These are phyloP conservation scores for Drosophila colorata DNA, from an alignment of 2,888 invertebrate species.

Conservation along the genomic window DNA sequence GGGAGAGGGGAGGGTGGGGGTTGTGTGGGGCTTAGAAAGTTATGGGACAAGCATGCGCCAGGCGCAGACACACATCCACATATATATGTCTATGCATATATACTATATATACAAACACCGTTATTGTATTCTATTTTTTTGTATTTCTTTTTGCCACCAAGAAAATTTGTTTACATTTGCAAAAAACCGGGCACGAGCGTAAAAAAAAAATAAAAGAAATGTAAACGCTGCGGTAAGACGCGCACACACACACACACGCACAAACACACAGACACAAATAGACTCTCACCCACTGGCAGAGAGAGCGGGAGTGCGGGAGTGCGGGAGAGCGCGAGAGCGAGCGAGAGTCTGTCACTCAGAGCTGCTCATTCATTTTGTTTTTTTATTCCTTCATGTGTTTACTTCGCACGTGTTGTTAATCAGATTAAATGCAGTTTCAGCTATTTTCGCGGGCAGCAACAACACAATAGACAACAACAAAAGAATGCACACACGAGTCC, in stretches of 20 bases:
- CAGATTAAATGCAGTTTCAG: constrained; percentile 30
- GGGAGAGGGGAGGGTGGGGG: constrained; percentile 1
- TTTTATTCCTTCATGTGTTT: background rate
- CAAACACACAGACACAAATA: background rate
- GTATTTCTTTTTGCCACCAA: constrained; percentile 3
- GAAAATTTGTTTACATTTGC: constrained; percentile 57
- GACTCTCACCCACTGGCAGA: background rate
- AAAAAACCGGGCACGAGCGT: constrained; percentile 37
- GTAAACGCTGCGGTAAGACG: constrained; percentile 37
- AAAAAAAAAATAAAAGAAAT: constrained; percentile 7
- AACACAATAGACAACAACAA: constrained; percentile 9
- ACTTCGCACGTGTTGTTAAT: constrained; percentile 13
- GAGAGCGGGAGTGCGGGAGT: background rate
- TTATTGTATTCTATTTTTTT: constrained; percentile 8
- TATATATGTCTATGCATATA: constrained; percentile 7
- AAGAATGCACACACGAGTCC: constrained; percentile 9
- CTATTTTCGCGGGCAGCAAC: constrained; percentile 1
- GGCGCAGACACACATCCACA: constrained; percentile 24
- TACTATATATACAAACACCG: constrained; percentile 3
- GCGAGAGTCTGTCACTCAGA: background rate
- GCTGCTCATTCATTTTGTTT: constrained; percentile 16
- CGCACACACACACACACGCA: constrained; percentile 22
- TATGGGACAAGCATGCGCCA: constrained; percentile 57
- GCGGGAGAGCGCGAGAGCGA: background rate
- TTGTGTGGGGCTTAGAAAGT: constrained; percentile 1